Evolutionary conservation across 2,888 invertebrate species (phyloP), one percentile per base, ranked within the genome.

Genomic region (Ormyrus labotus): DNA sequence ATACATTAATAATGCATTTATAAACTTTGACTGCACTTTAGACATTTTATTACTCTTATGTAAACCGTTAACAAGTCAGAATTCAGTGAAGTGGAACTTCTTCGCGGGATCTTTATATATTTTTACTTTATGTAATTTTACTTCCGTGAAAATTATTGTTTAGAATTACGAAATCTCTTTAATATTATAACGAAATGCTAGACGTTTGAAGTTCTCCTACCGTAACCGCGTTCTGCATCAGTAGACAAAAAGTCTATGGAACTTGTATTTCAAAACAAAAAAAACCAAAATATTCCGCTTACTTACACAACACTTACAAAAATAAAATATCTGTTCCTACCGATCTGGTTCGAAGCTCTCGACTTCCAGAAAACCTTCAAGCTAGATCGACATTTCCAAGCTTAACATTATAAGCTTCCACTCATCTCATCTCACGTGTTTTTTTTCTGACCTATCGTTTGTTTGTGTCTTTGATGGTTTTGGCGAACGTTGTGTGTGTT

Each of bases 391-490:
- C 34, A 34, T 34, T 34, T 34, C 34, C 34, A 34, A 34, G 34
- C 34, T 34, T 34, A 34, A 34, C 34, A 34, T 34, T 34, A 34
- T 34, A 34, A 34, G 34, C 34, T 34, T 34, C 34, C 34, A 34
- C 34, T 34, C 34, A 34, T 34, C 53, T 34, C 34, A 34, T 34
- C 11, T 64, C 53, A 50, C 69, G 9, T 55, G 57, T 77, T 74
- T 65, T 48, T 76, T 83, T 78, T 83, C 82, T 84, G 84, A 85
- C 87, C 86, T 87, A 51, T 82, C 77, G 86, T 86, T 83, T 85
- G 85, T 86, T 85, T 82, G 88, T 89, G 88, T 90, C 88, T 87
- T 88, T 89, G 89, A 87, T 89, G 89, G 89, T 90, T 90, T 90
- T 89, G 90, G 89, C 88, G 90, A 89, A 89, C 89, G 89, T 89